These are phyloP conservation scores for Cliona cf. orientalis DNA, from an alignment of 37 sponge, comb jelly and placozoan genomes.

Conservation along the genomic window DNA sequence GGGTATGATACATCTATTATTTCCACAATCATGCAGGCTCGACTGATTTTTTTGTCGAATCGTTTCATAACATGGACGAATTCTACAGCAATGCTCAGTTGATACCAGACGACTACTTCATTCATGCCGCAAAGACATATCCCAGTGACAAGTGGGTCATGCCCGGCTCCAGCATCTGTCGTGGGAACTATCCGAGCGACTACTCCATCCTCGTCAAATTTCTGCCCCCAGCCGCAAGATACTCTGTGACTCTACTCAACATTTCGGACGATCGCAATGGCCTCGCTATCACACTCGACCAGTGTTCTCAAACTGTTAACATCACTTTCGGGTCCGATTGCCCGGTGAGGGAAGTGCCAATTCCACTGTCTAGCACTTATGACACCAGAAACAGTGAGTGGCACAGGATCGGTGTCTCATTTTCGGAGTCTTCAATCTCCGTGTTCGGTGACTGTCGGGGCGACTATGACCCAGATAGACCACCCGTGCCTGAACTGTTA, in stretches of 20 bases:
- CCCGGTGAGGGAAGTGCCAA: background rate
- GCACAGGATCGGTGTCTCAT: slow-evolving; percentile 27
- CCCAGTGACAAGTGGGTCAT: background rate
- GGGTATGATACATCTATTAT: too few species aligned
- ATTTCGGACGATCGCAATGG: slow-evolving; percentile 20
- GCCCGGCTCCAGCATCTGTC: slow-evolving; percentile 14
- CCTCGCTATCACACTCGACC: slow-evolving; percentile 35
- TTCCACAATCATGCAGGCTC: too few species aligned
- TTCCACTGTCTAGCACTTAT: background rate
- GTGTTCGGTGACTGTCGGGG: too few species aligned
- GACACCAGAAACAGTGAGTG: background rate
- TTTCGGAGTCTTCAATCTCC: too few species aligned
- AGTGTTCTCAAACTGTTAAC: background rate
- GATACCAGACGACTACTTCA: slow-evolving; percentile 18
- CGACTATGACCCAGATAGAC: too few species aligned
- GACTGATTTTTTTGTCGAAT: slow-evolving; percentile 26
- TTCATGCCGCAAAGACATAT: background rate
- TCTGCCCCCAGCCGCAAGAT: background rate
- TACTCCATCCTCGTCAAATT: slow-evolving; percentile 60
- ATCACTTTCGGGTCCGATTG: slow-evolving; percentile 8
- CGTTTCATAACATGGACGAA: background rate
- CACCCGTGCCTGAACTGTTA: too few species aligned
- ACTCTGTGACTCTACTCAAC: slow-evolving; percentile 34
- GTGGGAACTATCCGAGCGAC: slow-evolving; percentile 14
- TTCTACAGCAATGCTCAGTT: background rate